phyloP scores from a whole-genome alignment of 2,113 vertebrate species.

The Rhabdornis inornatus region DNA sequence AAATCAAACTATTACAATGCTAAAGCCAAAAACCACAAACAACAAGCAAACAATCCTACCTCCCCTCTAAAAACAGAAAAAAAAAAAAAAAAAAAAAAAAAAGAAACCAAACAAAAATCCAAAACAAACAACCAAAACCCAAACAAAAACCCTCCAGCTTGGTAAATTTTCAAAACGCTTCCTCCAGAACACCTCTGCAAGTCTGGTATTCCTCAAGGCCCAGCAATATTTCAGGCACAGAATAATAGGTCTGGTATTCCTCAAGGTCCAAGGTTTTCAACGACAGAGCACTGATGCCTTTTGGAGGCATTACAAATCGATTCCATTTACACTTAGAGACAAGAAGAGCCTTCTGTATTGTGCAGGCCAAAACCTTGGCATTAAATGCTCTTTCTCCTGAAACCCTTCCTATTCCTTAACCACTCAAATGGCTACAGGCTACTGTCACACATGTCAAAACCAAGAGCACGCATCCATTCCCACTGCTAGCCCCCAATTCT shows the following conservation, averaged over 20 bases:
- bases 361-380: not conserved
- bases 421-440: conserved; percentile 1
- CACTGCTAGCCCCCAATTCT: not conserved
- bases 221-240: not conserved
- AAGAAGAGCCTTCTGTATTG: not conserved
- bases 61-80: not conserved
- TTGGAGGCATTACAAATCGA: not conserved
- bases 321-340: not conserved
- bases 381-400: not conserved
- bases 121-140: not conserved
- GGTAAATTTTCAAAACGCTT: not conserved
- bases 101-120: not conserved
- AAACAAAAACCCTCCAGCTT: not conserved
- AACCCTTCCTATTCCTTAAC: not conserved
- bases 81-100: not conserved
- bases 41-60: not conserved
- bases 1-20: not conserved
- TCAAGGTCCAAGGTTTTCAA: conserved; percentile 20
- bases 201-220: conserved; percentile 11
- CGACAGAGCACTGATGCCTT: not conserved
- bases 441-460: conserved; percentile 28
- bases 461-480: not conserved
- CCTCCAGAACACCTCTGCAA: not conserved
- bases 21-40: not conserved
- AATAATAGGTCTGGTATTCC: conserved; percentile 27